Percentiles rank a stretch among this genome's conserved stretches.
Evolutionary conservation across 2,797 vertebrate genomes (phyloP).

Genomic region (Apogon talboti): DNA sequence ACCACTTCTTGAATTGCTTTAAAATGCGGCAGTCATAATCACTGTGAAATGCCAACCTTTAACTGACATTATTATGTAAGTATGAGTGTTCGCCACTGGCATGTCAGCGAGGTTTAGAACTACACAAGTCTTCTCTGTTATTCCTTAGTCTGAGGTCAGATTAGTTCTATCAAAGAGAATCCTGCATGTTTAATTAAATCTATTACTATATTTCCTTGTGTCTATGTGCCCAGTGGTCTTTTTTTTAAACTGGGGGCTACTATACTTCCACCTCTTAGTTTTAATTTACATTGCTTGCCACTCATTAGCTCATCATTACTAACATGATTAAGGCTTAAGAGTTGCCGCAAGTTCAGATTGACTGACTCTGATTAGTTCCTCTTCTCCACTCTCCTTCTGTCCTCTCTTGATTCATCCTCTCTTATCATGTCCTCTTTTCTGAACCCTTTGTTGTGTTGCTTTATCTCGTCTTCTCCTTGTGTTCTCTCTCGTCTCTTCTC

Average conservation of each 20-base stretch:
- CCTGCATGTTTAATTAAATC: slow-evolving; percentile 63
- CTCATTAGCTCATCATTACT: slow-evolving; percentile 59
- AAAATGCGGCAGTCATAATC: slow-evolving; percentile 1
- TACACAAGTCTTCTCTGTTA: background rate
- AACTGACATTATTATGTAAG: slow-evolving; percentile 1
- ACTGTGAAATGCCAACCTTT: slow-evolving; percentile 10
- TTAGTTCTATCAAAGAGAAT: slow-evolving; percentile 59
- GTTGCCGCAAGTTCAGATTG: slow-evolving; percentile 46
- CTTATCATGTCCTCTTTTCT: slow-evolving; percentile 32
- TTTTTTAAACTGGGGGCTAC: slow-evolving; percentile 38
- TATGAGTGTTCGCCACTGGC: slow-evolving; percentile 2
- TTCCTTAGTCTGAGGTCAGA: slow-evolving; percentile 7
- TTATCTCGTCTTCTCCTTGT: background rate
- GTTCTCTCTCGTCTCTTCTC: slow-evolving; percentile 3
- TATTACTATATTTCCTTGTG: slow-evolving; percentile 37
- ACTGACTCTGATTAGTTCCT: slow-evolving; percentile 43
- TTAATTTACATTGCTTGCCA: slow-evolving; percentile 47
- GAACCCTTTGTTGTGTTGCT: slow-evolving; percentile 15
- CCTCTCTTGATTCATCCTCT: slow-evolving; percentile 24
- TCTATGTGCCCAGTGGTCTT: slow-evolving; percentile 39
- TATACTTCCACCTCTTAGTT: slow-evolving; percentile 38
- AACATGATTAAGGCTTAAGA: slow-evolving; percentile 42
- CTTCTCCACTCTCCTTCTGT: slow-evolving; percentile 20
- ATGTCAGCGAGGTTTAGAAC: slow-evolving; percentile 16
- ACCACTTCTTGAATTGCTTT: background rate